phyloP scores from a whole-genome alignment of 1,140 invertebrate genomes.

The Drosophila virilis region DNA sequence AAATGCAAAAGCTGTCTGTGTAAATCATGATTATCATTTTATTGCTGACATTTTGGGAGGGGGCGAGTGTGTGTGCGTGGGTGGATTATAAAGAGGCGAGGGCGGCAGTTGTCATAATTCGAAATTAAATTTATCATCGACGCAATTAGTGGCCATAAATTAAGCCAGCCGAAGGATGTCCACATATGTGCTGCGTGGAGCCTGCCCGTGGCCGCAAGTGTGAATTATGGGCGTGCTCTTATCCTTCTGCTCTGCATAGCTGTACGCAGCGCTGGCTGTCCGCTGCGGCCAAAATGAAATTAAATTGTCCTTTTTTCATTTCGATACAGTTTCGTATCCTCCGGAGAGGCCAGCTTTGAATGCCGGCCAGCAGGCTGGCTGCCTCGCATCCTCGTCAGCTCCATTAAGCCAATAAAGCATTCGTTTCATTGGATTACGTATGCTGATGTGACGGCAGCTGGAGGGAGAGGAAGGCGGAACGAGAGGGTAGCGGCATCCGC shows the following conservation, averaged over 20 bases:
- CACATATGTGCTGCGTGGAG: constrained; percentile 3
- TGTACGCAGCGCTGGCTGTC: constrained; percentile 16
- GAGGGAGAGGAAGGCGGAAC: not conserved
- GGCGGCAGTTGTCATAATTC: constrained; percentile 57
- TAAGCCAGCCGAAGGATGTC: constrained; percentile 29
- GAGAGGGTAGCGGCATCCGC: not conserved
- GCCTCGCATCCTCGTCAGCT: constrained; percentile 59
- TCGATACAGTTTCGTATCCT: constrained; percentile 76
- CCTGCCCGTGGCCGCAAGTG: constrained; percentile 59
- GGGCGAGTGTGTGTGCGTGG: not conserved
- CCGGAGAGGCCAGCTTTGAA: constrained; percentile 39
- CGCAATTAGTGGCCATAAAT: constrained; percentile 79
- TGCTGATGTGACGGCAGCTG: constrained; percentile 59
- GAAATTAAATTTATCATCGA: constrained; percentile 80
- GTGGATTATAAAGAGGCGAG: constrained; percentile 31
- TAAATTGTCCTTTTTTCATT: constrained; percentile 82
- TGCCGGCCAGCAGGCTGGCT: too few species aligned
- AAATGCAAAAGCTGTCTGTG: constrained; percentile 57
- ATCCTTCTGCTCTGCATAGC: constrained; percentile 44
- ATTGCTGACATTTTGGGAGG: constrained; percentile 60
- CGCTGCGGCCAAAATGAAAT: constrained; percentile 76
- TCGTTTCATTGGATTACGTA: constrained; percentile 82
- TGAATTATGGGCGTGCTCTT: constrained; percentile 64
- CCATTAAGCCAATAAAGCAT: constrained; percentile 82
- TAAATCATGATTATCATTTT: constrained; percentile 81